These are phyloP conservation scores for Carollia perspicillata DNA, from an alignment of 2,113 vertebrate species.

Conservation along the genomic window DNA sequence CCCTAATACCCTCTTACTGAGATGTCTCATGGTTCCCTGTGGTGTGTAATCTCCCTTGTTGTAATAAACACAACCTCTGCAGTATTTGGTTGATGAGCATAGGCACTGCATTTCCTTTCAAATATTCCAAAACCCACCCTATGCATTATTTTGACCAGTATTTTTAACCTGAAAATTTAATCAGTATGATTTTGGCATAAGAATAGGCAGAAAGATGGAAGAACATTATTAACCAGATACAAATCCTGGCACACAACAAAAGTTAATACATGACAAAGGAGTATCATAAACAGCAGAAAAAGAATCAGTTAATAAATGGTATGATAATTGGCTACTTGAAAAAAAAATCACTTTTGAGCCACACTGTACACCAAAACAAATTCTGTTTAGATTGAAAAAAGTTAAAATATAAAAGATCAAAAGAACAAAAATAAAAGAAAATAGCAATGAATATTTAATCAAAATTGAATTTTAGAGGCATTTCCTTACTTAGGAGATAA, in stretches of 20 bases:
- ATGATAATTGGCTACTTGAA: neutral
- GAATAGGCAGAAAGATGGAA: neutral
- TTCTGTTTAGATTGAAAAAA: neutral
- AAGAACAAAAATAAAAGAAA: neutral
- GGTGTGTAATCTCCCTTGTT: neutral
- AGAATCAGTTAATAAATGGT: neutral
- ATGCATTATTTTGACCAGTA: neutral
- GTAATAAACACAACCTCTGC: neutral
- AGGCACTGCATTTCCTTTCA: neutral
- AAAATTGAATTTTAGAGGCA: neutral
- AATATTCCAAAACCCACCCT: slow-evolving; percentile 12
- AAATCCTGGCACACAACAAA: neutral
- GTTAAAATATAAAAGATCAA: neutral
- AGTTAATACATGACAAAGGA: neutral
- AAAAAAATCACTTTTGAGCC: neutral
- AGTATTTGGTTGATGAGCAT: neutral
- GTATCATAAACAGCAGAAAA: neutral
- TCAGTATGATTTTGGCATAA: neutral
- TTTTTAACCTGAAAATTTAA: slow-evolving; percentile 16
- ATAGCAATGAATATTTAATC: neutral
- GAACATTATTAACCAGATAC: neutral
- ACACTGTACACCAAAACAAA: neutral
- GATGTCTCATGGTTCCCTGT: neutral
- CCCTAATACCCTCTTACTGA: neutral
- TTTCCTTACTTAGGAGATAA: neutral